phyloP scores from a whole-genome alignment of 2,888 invertebrate genomes.

The Resseliella maxima region DNA sequence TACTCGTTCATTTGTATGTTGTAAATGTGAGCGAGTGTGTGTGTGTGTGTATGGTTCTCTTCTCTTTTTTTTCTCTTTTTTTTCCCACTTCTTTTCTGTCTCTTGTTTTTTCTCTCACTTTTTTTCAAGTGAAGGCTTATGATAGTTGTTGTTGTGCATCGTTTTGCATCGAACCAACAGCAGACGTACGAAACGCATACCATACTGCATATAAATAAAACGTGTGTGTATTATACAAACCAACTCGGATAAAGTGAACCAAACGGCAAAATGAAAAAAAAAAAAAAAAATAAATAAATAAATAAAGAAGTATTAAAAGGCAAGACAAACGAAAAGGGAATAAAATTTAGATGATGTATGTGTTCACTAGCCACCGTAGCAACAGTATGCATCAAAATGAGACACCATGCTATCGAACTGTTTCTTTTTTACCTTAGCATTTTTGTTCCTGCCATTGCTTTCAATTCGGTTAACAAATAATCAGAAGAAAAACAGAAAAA shows the following conservation, averaged over 20 bases:
- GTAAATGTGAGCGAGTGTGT: conserved; percentile 1
- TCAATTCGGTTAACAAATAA: conserved; percentile 53
- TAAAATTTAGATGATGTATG: conserved; percentile 40
- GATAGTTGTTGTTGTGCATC: conserved; percentile 1
- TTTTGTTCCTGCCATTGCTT: not conserved
- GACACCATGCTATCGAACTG: not conserved
- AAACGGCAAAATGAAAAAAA: conserved; percentile 24
- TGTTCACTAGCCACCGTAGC: not conserved
- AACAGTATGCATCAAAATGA: not conserved
- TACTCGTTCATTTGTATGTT: not conserved
- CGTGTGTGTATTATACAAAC: conserved; percentile 20
- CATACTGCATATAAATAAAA: conserved; percentile 53
- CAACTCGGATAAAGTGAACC: not conserved
- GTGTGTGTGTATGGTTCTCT: not conserved
- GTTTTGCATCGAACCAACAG: conserved; percentile 12
- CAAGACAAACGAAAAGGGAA: conserved; percentile 53
- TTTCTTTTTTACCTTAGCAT: not conserved
- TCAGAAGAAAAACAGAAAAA: conserved; percentile 49
- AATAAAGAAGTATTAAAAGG: conserved; percentile 6
- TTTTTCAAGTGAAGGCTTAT: not conserved
- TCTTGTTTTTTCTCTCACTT: no score
- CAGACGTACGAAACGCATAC: conserved; percentile 43
- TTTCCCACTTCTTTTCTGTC: no score
- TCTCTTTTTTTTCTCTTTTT: not conserved
- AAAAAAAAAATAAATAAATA: no score